These are phyloP conservation scores for Olivierus martensii DNA, from an alignment of 1,140 invertebrate species.

Conservation along the genomic window DNA sequence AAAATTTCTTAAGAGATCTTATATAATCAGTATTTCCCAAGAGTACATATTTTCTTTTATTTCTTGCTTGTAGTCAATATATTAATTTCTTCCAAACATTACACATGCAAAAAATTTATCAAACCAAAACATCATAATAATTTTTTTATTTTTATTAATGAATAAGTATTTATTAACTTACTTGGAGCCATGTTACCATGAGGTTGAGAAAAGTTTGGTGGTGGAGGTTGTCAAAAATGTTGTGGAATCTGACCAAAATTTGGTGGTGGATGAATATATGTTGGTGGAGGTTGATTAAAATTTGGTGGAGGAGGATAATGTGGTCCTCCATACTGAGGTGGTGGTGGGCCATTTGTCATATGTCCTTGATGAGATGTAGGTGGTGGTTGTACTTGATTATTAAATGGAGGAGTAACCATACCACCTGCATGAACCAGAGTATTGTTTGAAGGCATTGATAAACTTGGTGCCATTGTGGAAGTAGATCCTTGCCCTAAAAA, in stretches of 20 bases:
- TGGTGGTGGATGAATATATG: conserved; percentile 2
- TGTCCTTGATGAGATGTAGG: conserved; percentile 11
- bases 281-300: conserved; percentile 1
- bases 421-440: neutral
- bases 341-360: conserved; percentile 16
- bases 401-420: neutral
- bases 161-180: no score
- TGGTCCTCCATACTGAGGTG: conserved; percentile 4
- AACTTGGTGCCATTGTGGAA: no score
- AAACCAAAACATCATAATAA: no score
- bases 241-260: neutral
- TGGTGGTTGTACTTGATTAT: conserved; percentile 16
- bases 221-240: conserved; percentile 21
- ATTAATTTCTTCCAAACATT: no score
- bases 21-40: no score
- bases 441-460: neutral
- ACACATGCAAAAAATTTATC: no score
- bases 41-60: no score
- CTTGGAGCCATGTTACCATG: conserved; percentile 3
- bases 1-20: no score
- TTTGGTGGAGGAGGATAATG: conserved; percentile 5
- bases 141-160: no score
- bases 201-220: neutral
- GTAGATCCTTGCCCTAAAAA: no score
- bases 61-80: no score